Evolutionary conservation across 1,140 invertebrate species (phyloP), one percentile per base, ranked within the genome.

Genomic region (Drosophila guanche): DNA sequence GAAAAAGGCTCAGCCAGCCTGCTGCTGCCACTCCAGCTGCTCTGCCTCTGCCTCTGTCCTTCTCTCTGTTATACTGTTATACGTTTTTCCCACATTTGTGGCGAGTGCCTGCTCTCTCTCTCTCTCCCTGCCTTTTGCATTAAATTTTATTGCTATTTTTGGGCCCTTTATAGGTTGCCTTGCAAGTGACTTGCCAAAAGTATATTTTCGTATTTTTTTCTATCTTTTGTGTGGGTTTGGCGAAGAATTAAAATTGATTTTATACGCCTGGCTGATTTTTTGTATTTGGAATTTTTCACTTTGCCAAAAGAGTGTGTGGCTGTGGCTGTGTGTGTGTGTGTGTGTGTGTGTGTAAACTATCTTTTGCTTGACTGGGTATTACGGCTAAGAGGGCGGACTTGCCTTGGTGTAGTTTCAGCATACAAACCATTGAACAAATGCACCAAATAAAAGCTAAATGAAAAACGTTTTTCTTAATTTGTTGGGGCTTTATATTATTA

Each of bases 161-260:
- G 63, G 57, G 69, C 48, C 47, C 1, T 79, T 78, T 77, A 79
- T 62, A 25, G 33, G 41, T 41, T 60, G 50, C 55, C 41, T 52
- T 10, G 10, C 25, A 61, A 84, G 66, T 84, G 79, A 57, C 71
- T 74, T 62, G 60, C 58, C 62, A 84, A 79, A 68, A 56, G 29
- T 29, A 70, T 46, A 70, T 70, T 60, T 68, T 63, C 59, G 43
- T 60, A 63, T 51, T 6, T 70, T 51, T 59, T 51, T 65, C 50
- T 47, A 29, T 56, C 48, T 4, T 50, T 25, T 47, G 16, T 20
- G 16, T 41, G 7, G 37, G 10, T 57, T 23, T 43, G 5, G n/a
- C 25, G 40, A 76, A 76, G 79, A 79, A 85, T 85, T 76, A 80
- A 86, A 86, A 77, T 85, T 80, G 81, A 80, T 85, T 85, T 85